Evolutionary conservation across 2,797 vertebrate genomes (phyloP).

Genomic region (Tokudaia tokunoshimensis): DNA sequence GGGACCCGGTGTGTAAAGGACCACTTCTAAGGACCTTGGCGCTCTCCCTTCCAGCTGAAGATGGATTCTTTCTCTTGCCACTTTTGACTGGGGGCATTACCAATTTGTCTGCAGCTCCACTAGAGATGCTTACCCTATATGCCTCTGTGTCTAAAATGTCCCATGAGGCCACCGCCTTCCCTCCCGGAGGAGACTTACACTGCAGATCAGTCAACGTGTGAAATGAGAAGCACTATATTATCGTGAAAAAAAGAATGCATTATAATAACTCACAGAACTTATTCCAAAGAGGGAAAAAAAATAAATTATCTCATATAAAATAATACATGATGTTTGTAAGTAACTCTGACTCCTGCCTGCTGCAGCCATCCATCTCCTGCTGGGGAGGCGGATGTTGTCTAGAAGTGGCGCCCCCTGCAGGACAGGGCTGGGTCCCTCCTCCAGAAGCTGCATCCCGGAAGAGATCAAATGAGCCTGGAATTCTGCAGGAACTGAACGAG

Average conservation of each 20-base stretch:
- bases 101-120: conserved; percentile 16
- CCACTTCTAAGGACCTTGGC: background rate
- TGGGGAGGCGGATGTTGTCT: conserved; percentile 58
- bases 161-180: conserved; percentile 67
- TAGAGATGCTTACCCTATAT: conserved; percentile 45
- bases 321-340: conserved; percentile 78
- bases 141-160: background rate
- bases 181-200: conserved; percentile 69
- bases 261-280: conserved; percentile 86
- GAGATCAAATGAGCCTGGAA: conserved; percentile 96
- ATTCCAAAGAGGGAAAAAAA: conserved; percentile 83
- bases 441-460: conserved; percentile 63
- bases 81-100: conserved; percentile 40
- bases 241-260: conserved; percentile 72
- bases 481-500: conserved; percentile 98
- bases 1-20: background rate
- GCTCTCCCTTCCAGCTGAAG: background rate
- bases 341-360: conserved; percentile 72
- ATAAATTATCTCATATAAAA: conserved; percentile 92
- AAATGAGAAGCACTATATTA: conserved; percentile 72
- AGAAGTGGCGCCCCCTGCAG: conserved; percentile 54
- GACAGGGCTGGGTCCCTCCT: conserved; percentile 71
- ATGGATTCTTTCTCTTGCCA: conserved; percentile 41
- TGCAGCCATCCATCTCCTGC: conserved; percentile 59
- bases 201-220: conserved; percentile 87